A percentile compares a stretch with the other conserved stretches of the same genome.
These are phyloP conservation scores for Chromis chromis DNA, from an alignment of 2,797 vertebrate species.

Conservation along the genomic window DNA sequence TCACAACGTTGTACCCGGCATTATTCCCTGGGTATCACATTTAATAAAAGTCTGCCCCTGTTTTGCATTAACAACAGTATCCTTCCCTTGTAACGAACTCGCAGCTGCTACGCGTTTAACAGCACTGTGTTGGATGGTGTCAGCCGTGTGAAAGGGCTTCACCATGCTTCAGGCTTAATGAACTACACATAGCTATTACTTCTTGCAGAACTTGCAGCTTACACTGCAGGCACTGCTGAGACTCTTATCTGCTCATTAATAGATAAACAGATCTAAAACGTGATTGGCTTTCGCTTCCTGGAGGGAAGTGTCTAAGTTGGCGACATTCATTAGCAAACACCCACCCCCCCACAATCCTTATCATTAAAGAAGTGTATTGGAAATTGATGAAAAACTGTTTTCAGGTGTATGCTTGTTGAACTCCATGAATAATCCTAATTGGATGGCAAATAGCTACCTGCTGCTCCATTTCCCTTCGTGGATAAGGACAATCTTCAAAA, in stretches of 20 bases:
- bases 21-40: constrained; percentile 20
- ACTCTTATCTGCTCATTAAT: constrained; percentile 74
- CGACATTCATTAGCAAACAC: constrained; percentile 55
- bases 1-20: neutral
- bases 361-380: constrained; percentile 64
- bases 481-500: constrained; percentile 69
- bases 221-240: constrained; percentile 56
- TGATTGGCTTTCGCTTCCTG: constrained; percentile 67
- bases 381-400: constrained; percentile 60
- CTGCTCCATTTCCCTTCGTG: constrained; percentile 53
- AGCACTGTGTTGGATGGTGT: constrained; percentile 31
- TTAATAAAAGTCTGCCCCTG: constrained; percentile 33
- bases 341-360: constrained; percentile 38
- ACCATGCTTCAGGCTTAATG: constrained; percentile 53
- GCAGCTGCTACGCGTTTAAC: constrained; percentile 48
- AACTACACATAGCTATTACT: constrained; percentile 66
- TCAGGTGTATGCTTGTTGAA: constrained; percentile 66
- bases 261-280: constrained; percentile 68
- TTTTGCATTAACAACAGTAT: constrained; percentile 38
- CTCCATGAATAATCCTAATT: constrained; percentile 72
- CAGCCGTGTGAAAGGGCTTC: constrained; percentile 52
- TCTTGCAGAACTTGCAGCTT: constrained; percentile 46
- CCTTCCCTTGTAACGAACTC: constrained; percentile 33
- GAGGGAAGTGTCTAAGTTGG: constrained; percentile 54
- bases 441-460: constrained; percentile 68